These are phyloP conservation scores for Toxostoma redivivum DNA, from an alignment of 2,113 vertebrate genomes.

Conservation along the genomic window DNA sequence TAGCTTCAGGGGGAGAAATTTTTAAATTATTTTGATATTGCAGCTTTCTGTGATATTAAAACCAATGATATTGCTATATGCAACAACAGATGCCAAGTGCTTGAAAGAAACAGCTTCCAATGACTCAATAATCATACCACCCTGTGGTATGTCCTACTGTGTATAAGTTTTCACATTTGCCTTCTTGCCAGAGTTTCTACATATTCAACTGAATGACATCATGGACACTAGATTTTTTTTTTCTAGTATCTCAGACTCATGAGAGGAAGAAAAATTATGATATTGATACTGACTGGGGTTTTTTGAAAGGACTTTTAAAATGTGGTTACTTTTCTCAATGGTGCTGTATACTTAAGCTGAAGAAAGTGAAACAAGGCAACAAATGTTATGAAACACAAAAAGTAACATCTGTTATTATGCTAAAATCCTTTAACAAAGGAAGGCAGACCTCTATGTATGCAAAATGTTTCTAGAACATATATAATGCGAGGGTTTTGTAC, in stretches of 20 bases:
- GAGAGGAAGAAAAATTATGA: not conserved
- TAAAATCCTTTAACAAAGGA: not conserved
- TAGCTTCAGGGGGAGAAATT: not conserved
- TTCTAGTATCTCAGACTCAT: not conserved
- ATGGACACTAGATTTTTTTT: not conserved
- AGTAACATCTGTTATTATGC: not conserved
- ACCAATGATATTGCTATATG: not conserved
- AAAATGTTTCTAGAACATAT: not conserved
- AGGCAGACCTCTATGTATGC: not conserved
- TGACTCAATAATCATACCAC: not conserved
- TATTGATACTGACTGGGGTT: accelerated
- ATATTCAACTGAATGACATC: not conserved
- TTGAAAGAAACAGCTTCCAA: not conserved
- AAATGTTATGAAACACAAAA: not conserved
- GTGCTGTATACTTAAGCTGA: not conserved
- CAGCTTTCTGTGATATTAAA: not conserved
- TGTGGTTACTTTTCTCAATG: not conserved
- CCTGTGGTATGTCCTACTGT: not conserved
- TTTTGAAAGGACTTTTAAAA: not conserved
- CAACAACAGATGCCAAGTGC: not conserved
- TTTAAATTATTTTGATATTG: not conserved
- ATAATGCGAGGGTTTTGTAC: not conserved
- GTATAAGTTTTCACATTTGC: not conserved
- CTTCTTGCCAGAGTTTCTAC: not conserved
- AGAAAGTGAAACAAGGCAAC: not conserved